Conservation (phyloP, 2,797 vertebrate genomes). For the Thaleichthys pacificus region DNA sequence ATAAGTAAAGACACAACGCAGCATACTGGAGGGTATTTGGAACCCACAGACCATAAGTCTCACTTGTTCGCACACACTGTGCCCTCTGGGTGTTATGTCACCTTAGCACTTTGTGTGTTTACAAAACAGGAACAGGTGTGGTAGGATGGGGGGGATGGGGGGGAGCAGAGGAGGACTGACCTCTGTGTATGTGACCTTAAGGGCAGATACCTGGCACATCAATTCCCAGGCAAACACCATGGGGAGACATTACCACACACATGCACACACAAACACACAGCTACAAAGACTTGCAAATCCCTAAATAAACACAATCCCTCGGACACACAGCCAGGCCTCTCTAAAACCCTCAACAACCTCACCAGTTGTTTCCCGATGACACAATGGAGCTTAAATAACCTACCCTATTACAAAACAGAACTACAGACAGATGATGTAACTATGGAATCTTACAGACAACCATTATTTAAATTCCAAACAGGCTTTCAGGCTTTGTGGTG, state of each 20-base stretch:
- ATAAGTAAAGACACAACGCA: not conserved
- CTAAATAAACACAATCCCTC: slow-evolving; percentile 17
- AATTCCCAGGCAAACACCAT: not conserved
- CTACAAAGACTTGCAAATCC: not conserved
- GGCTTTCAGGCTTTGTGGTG: not conserved
- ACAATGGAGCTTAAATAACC: slow-evolving; percentile 29
- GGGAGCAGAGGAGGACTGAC: not conserved
- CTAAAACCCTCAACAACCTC: slow-evolving; percentile 33
- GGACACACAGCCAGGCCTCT: slow-evolving; percentile 14
- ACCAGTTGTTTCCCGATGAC: slow-evolving; percentile 42
- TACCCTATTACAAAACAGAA: slow-evolving; percentile 24
- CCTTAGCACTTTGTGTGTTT: not conserved
- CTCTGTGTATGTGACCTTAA: not conserved
- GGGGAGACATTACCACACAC: not conserved
- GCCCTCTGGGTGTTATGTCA: not conserved
- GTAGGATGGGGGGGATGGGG: not conserved
- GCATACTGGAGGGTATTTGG: not conserved
- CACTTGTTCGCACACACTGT: not conserved
- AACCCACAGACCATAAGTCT: not conserved
- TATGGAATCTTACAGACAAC: too few relatives aligned
- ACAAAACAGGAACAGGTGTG: not conserved
- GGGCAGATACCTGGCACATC: not conserved
- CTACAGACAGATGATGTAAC: slow-evolving; percentile 17
- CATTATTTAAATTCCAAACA: too few relatives aligned
- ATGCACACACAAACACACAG: slow-evolving; percentile 17